Percentiles rank a stretch among this genome's conserved stretches.
These are phyloP conservation scores for Leucoraja ocellata DNA, from an alignment of 2,797 vertebrate genomes.

Conservation along the genomic window DNA sequence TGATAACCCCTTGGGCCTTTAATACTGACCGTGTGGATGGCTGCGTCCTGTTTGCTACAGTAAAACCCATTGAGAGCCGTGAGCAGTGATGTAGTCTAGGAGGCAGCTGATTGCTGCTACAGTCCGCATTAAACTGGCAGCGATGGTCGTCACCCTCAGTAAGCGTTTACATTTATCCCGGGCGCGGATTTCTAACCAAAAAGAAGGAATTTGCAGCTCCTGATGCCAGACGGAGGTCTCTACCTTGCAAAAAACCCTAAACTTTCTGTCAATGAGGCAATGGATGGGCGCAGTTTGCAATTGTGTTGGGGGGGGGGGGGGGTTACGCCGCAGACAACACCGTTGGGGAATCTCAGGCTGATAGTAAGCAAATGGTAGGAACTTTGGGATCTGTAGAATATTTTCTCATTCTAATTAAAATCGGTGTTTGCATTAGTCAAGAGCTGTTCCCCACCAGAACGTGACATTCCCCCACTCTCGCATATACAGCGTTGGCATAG, in stretches of 20 bases:
- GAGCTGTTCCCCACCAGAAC: neutral
- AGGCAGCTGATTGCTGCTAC: neutral
- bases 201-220: neutral
- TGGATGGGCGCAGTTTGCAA: too few species aligned
- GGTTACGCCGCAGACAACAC: neutral
- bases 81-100: neutral
- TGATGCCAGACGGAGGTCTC: neutral
- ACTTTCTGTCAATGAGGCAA: neutral
- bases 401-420: neutral
- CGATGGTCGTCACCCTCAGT: too few species aligned
- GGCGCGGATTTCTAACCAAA: neutral
- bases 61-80: neutral
- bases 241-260: neutral
- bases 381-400: neutral
- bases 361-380: neutral
- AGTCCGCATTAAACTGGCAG: neutral
- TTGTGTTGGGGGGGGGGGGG: too few species aligned
- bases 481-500: neutral
- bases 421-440: neutral
- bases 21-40: neutral
- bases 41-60: neutral
- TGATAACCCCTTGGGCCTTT: neutral
- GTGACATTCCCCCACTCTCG: neutral
- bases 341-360: neutral
- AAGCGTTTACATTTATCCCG: neutral